These are phyloP conservation scores for Venturia canescens DNA, from an alignment of 1,140 invertebrate genomes.

Conservation along the genomic window DNA sequence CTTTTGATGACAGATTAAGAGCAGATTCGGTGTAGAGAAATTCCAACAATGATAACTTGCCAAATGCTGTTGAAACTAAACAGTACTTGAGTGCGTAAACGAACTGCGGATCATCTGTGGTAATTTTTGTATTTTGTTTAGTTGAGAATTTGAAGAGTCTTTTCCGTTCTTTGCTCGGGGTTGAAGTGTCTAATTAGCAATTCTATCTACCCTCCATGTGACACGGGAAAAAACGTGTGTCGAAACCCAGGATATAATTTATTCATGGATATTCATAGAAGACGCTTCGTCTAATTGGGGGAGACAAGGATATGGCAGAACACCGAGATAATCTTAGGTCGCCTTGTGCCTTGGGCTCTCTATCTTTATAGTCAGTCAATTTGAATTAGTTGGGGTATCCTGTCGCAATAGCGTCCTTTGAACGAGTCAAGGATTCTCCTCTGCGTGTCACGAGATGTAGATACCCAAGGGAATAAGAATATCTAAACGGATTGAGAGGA, in stretches of 20 bases:
- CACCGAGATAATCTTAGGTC: not conserved
- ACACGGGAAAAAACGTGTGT: not conserved
- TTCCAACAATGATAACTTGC: not conserved
- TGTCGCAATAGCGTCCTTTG: not conserved
- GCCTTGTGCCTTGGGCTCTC: not conserved
- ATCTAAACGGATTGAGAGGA: not conserved
- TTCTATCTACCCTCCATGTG: not conserved
- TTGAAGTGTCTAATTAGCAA: too few species aligned
- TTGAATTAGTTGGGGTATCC: constrained; percentile 2
- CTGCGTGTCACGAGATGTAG: not conserved
- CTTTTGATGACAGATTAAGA: constrained; percentile 18
- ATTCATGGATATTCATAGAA: constrained; percentile 2
- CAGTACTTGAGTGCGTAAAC: too few species aligned
- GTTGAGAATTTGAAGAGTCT: too few species aligned
- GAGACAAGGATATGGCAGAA: not conserved
- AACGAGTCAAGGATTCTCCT: not conserved
- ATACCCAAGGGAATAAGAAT: constrained; percentile 1
- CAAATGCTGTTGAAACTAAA: too few species aligned
- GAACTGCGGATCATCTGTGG: too few species aligned
- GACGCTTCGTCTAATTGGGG: not conserved
- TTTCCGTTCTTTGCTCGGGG: too few species aligned
- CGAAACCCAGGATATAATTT: not conserved
- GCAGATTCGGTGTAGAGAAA: not conserved
- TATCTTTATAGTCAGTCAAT: not conserved
- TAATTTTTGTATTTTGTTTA: too few species aligned